Base-by-base conservation (phyloP, 1,140 invertebrate genomes). In the Thalassaphorura encarpata region DNA sequence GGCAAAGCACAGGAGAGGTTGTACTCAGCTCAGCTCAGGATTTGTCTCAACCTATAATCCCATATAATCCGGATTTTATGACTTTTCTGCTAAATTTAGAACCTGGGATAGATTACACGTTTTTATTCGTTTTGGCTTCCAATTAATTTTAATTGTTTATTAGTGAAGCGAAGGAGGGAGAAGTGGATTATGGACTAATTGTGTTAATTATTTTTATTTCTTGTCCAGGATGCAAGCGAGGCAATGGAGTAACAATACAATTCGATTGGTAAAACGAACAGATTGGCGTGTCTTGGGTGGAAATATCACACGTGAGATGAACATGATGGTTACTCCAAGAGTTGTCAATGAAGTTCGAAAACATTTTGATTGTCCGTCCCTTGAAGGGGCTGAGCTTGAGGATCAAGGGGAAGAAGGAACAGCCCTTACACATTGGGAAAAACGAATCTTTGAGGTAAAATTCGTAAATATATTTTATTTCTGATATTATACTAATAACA, bases 391-490 rank as follows among this genome's bases (percentile, higher is more conserved):
- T 1, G 96, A 99, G 70, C 71, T 99, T 31, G 96, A 99, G 75
- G 91, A 99, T 74, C 96, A 99, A 75, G 94, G 94, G 0, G 90
- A 89, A 56, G 89, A 97, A 66, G 96, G 96, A 11, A 99, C 96
- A 0, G 86, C 87, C 0, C 73, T 99, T 11, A 98, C 95, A 1
- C 96, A 99, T 70, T 99, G 95, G 94, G 95, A 98, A 72, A 99
- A 99, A 69, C 72, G 95, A 50, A 82, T 97, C 8, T 96, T 98
- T 72, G 95, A 98, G 77, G 89, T 92, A 67, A 68, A 27, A 27
- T 54, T 43, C 45, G 28, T 11, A 23, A 36, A 11, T 11, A 36
- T 36, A 36, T 11, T 2, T 54, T 45, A 49, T 54, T 54, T 13
- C 23, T 45, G 15, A 51, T 15, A 18, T 45, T 16, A 23, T 15